Conservation (phyloP, 2,797 vertebrate species). For the Gymnodraco acuticeps region DNA sequence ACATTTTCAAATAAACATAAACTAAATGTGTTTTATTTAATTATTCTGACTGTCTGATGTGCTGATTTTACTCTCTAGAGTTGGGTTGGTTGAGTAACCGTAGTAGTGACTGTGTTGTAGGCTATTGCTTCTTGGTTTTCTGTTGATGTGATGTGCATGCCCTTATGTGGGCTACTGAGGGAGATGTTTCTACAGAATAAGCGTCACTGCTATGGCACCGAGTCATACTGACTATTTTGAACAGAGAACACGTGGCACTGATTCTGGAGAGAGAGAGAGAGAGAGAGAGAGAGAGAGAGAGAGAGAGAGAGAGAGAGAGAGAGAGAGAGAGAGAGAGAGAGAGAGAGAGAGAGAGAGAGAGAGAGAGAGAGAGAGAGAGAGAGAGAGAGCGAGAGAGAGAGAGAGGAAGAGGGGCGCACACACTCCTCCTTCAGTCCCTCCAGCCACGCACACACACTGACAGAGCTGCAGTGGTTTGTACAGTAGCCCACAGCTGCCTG, state of each 20-base stretch:
- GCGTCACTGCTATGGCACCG: slow-evolving; percentile 38
- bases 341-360: too few species aligned
- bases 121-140: too few species aligned
- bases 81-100: neutral
- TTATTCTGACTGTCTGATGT: neutral
- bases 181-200: slow-evolving; percentile 6
- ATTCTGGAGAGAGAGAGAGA: slow-evolving; percentile 20
- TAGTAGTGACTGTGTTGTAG: neutral
- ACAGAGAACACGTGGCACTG: slow-evolving; percentile 80
- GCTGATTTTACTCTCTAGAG: neutral
- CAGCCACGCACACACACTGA: slow-evolving; percentile 68
- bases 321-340: too few species aligned
- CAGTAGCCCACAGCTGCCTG: neutral
- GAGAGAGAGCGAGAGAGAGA: too few species aligned
- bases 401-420: neutral
- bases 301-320: slow-evolving; percentile 1
- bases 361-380: too few species aligned
- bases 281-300: too few species aligned
- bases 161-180: neutral
- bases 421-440: slow-evolving; percentile 48
- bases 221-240: slow-evolving; percentile 58
- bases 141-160: too few species aligned
- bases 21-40: neutral
- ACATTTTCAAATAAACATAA: neutral
- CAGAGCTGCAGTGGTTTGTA: slow-evolving; percentile 23